phyloP scores from a whole-genome alignment of 2,888 invertebrate genomes.

The Linnaemya vulpina region DNA sequence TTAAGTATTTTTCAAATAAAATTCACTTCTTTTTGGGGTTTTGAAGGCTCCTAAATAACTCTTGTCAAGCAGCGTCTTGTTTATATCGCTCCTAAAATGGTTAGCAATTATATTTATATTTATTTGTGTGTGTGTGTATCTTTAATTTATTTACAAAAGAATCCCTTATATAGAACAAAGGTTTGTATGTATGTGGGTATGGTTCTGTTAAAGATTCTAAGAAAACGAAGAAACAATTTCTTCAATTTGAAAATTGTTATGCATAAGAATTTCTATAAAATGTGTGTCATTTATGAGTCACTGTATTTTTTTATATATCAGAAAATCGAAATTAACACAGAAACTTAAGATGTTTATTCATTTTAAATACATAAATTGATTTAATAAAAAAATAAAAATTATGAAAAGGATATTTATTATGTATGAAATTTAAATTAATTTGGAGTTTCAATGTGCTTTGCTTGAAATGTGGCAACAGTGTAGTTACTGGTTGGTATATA shows the following conservation, averaged over 20 bases:
- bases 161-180: slow-evolving; percentile 3
- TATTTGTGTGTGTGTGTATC: not conserved
- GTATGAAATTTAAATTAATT: not conserved
- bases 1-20: slow-evolving; percentile 31
- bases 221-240: not conserved
- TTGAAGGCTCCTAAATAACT: slow-evolving; percentile 7
- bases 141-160: slow-evolving; percentile 10
- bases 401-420: not conserved
- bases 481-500: not conserved
- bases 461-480: slow-evolving; percentile 62
- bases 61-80: not conserved
- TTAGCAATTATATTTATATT: slow-evolving; percentile 1
- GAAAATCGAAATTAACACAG: slow-evolving; percentile 14
- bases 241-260: not conserved
- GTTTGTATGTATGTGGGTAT: too few species aligned
- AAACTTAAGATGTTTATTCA: too few species aligned
- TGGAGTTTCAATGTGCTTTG: not conserved
- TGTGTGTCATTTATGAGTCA: slow-evolving; percentile 38
- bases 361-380: too few species aligned
- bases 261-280: slow-evolving; percentile 22
- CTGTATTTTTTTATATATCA: not conserved
- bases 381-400: too few species aligned
- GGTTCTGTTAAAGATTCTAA: not conserved
- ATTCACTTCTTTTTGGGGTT: not conserved
- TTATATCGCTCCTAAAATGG: slow-evolving; percentile 42